Conservation (phyloP, 2,113 vertebrate genomes). For the Poeciliopsis prolifica region DNA sequence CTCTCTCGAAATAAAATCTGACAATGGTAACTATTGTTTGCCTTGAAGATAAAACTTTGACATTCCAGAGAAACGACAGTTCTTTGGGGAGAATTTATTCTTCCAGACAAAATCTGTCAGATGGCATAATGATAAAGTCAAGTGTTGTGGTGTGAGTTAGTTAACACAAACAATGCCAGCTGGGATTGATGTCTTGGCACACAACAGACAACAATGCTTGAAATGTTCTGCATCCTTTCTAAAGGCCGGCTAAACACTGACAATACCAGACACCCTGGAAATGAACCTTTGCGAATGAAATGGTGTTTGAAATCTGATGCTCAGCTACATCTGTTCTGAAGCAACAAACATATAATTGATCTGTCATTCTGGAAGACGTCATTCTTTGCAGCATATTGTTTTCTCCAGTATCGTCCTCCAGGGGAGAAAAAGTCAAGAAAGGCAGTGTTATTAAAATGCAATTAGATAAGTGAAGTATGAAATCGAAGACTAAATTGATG, state of each 20-base stretch:
- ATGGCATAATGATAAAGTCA: slow-evolving; percentile 48
- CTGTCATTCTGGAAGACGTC: not conserved
- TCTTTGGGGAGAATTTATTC: slow-evolving; percentile 48
- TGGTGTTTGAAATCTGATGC: slow-evolving; percentile 29
- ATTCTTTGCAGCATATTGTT: not conserved
- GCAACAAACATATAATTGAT: slow-evolving; percentile 19
- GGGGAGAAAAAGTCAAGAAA: not conserved
- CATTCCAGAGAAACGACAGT: slow-evolving; percentile 43
- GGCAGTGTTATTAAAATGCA: not conserved
- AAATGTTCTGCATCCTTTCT: slow-evolving; percentile 51
- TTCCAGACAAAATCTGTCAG: slow-evolving; percentile 61
- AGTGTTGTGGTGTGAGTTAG: slow-evolving; percentile 42
- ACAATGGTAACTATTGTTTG: slow-evolving; percentile 48
- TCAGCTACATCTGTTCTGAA: slow-evolving; percentile 13
- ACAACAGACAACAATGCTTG: slow-evolving; percentile 29
- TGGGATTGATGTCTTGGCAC: slow-evolving; percentile 45
- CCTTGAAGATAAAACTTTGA: slow-evolving; percentile 52
- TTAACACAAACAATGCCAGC: slow-evolving; percentile 53
- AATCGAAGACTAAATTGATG: not conserved
- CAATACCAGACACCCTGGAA: slow-evolving; percentile 28
- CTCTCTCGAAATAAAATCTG: slow-evolving; percentile 24
- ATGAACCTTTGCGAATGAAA: slow-evolving; percentile 42
- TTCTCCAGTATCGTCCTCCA: not conserved
- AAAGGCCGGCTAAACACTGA: slow-evolving; percentile 34
- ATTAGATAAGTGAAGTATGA: not conserved